These are phyloP conservation scores for Rutilus rutilus DNA, from an alignment of 2,113 vertebrate species.

Conservation along the genomic window DNA sequence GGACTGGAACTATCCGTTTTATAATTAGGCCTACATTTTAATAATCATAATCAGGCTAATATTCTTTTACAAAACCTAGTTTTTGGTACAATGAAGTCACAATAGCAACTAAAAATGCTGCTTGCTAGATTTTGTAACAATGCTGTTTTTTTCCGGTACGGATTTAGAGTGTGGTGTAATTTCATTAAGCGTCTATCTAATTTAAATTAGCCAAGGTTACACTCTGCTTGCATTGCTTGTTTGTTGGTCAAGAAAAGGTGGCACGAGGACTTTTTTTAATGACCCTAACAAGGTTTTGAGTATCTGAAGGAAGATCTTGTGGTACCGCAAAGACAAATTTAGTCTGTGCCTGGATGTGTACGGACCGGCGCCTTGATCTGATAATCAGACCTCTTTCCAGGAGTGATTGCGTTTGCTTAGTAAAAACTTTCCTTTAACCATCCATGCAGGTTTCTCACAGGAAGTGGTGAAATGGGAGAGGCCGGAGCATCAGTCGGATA, in stretches of 20 bases:
- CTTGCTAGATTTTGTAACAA: background rate
- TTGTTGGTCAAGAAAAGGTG: slow-evolving; percentile 1
- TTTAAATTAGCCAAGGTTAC: background rate
- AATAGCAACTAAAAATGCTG: too few relatives aligned
- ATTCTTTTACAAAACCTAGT: background rate
- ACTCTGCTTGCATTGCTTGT: background rate
- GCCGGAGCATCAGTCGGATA: background rate
- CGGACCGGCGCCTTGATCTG: background rate
- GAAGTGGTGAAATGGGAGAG: slow-evolving; percentile 19
- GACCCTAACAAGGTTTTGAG: slow-evolving; percentile 13
- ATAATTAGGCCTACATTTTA: background rate
- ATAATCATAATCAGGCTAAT: background rate
- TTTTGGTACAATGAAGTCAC: too few relatives aligned
- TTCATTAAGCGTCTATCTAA: slow-evolving; percentile 3
- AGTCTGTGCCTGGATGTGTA: background rate
- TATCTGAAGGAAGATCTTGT: slow-evolving; percentile 2
- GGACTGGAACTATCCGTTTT: too few relatives aligned
- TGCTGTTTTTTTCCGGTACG: background rate
- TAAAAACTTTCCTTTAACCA: background rate
- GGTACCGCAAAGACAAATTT: background rate
- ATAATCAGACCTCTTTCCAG: slow-evolving; percentile 16
- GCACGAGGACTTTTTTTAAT: background rate
- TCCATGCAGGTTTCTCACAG: background rate
- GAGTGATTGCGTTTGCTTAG: background rate
- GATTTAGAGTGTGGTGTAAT: background rate